These are phyloP conservation scores for Baronia brevicornis DNA, from an alignment of 2,888 invertebrate genomes.

Conservation along the genomic window DNA sequence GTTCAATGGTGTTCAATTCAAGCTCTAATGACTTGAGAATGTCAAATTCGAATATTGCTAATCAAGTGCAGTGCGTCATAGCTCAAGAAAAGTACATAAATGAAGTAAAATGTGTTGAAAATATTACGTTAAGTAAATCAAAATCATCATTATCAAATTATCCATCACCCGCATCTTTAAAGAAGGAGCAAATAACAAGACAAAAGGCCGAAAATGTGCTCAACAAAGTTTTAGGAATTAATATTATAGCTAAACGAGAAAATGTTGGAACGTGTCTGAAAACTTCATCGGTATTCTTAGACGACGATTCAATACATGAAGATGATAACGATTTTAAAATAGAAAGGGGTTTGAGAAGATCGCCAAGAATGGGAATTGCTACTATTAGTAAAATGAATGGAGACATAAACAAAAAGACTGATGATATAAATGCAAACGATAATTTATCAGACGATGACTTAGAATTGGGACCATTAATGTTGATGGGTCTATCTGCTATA, in stretches of 20 bases:
- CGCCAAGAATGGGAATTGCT: conserved; percentile 66
- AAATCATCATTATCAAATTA: conserved; percentile 43
- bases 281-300: conserved; percentile 64
- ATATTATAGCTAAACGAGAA: conserved; percentile 62
- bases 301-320: conserved; percentile 58
- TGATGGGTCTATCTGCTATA: conserved; percentile 79
- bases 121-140: conserved; percentile 58
- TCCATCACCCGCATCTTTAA: conserved; percentile 51
- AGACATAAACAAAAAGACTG: conserved; percentile 62
- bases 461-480: conserved; percentile 78
- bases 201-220: conserved; percentile 68
- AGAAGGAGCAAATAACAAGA: conserved; percentile 62
- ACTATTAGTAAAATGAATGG: conserved; percentile 70
- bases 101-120: conserved; percentile 69
- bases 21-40: conserved; percentile 68
- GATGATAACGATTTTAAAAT: conserved; percentile 59
- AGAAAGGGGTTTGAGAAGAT: conserved; percentile 58
- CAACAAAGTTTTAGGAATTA: conserved; percentile 68
- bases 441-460: conserved; percentile 74
- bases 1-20: conserved; percentile 72
- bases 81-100: conserved; percentile 71
- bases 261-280: conserved; percentile 58
- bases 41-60: conserved; percentile 65
- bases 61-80: conserved; percentile 70
- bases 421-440: conserved; percentile 41